Evolutionary conservation across 2,797 vertebrate species (phyloP).

Genomic region (Fistularia commersonii): DNA sequence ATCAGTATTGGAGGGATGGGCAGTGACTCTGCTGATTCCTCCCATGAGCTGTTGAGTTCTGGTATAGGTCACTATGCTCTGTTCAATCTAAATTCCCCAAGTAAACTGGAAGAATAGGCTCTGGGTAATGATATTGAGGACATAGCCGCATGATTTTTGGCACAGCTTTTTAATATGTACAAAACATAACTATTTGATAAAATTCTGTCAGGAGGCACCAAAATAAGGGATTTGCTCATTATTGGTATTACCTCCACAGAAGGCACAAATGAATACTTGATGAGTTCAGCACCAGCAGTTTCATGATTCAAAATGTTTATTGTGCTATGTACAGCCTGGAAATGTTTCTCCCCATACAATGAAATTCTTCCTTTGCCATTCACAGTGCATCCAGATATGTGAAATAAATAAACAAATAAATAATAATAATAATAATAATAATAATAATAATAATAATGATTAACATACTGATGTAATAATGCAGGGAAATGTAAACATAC

Average conservation of each 20-base stretch:
- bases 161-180: slow-evolving; percentile 33
- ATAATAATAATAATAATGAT: too few relatives aligned
- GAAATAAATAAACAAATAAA: too few relatives aligned
- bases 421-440: too few relatives aligned
- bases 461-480: too few relatives aligned
- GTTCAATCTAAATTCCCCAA: slow-evolving; percentile 40
- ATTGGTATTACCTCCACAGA: background rate
- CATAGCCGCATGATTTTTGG: slow-evolving; percentile 48
- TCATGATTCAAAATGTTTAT: too few relatives aligned
- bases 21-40: slow-evolving; percentile 40
- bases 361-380: too few relatives aligned
- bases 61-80: slow-evolving; percentile 34
- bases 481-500: too few relatives aligned
- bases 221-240: slow-evolving; percentile 31
- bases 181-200: slow-evolving; percentile 28
- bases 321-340: too few relatives aligned
- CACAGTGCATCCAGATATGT: too few relatives aligned
- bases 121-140: slow-evolving; percentile 30
- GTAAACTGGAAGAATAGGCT: slow-evolving; percentile 26
- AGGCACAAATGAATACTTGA: slow-evolving; percentile 7
- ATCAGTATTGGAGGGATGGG: slow-evolving; percentile 19
- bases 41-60: slow-evolving; percentile 39
- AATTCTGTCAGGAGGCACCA: slow-evolving; percentile 29
- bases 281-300: slow-evolving; percentile 25
- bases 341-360: too few relatives aligned